A percentile compares a stretch with the other conserved stretches of the same genome.
Evolutionary conservation across 1,140 invertebrate species (phyloP).

Genomic region (Acromyrmex echinatior): DNA sequence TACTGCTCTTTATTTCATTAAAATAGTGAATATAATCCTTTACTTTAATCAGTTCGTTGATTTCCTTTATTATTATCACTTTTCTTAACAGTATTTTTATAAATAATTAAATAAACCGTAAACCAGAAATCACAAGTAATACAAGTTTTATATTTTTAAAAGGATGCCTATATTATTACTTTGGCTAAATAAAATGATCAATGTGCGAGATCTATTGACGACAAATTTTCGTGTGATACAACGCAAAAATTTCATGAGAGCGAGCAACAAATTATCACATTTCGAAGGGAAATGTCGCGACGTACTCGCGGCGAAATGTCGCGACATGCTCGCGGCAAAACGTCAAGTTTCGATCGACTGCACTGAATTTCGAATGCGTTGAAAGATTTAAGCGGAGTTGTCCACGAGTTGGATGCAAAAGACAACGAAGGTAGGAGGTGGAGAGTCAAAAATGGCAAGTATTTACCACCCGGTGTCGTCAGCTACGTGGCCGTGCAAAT

Average conservation of each 20-base stretch:
- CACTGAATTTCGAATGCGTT: constrained; percentile 60
- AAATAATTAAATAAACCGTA: background rate
- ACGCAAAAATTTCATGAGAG: background rate
- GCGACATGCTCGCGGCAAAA: constrained; percentile 25
- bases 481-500: constrained; percentile 73
- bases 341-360: background rate
- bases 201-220: background rate
- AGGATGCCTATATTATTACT: background rate
- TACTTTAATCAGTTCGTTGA: background rate
- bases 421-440: background rate
- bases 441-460: constrained; percentile 38
- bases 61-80: background rate
- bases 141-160: background rate
- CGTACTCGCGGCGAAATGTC: constrained; percentile 38
- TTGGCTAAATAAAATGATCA: background rate
- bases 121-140: background rate
- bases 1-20: background rate
- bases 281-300: constrained; percentile 41
- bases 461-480: constrained; percentile 59
- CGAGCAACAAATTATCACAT: constrained; percentile 23
- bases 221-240: constrained; percentile 20
- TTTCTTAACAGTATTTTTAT: background rate
- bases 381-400: constrained; percentile 70
- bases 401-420: constrained; percentile 8
- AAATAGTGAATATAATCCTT: background rate